Evolutionary conservation across 1,140 invertebrate genomes (phyloP).

Genomic region (Drosophila bocqueti): DNA sequence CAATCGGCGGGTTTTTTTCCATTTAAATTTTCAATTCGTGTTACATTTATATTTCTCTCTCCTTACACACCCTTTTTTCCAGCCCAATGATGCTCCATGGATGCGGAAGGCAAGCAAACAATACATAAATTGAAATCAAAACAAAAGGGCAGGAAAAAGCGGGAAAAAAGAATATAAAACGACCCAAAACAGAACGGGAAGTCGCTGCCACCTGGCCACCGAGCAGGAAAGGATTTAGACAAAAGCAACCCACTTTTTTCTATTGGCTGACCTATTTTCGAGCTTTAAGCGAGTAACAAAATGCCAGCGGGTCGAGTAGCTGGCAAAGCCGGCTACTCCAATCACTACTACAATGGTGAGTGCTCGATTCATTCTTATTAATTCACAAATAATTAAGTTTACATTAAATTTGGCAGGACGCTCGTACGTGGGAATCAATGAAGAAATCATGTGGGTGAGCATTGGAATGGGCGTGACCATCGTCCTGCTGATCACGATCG

Average conservation of each 20-base stretch:
- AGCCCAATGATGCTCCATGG: not conserved
- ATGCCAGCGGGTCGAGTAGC: constrained; percentile 88
- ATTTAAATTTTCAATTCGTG: not conserved
- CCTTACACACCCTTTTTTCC: not conserved
- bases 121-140: constrained; percentile 57
- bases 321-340: constrained; percentile 90
- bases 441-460: constrained; percentile 94
- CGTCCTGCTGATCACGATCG: constrained; percentile 91
- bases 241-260: not conserved
- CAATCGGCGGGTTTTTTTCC: not conserved
- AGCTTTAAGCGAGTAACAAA: constrained; percentile 31
- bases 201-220: constrained; percentile 28
- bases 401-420: constrained; percentile 86
- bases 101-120: constrained; percentile 16
- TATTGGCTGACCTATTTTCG: constrained; percentile 9
- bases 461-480: constrained; percentile 94
- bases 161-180: not conserved
- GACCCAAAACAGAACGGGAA: constrained; percentile 8
- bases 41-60: not conserved
- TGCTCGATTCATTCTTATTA: constrained; percentile 14
- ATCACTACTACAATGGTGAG: constrained; percentile 89
- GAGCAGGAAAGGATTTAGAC: constrained; percentile 1
- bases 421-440: constrained; percentile 92
- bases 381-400: not conserved
- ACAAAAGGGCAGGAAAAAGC: not conserved